Percentiles rank a stretch among this genome's conserved stretches.
phyloP scores from a whole-genome alignment of 2,113 vertebrate genomes.

The Megatriorchis doriae region DNA sequence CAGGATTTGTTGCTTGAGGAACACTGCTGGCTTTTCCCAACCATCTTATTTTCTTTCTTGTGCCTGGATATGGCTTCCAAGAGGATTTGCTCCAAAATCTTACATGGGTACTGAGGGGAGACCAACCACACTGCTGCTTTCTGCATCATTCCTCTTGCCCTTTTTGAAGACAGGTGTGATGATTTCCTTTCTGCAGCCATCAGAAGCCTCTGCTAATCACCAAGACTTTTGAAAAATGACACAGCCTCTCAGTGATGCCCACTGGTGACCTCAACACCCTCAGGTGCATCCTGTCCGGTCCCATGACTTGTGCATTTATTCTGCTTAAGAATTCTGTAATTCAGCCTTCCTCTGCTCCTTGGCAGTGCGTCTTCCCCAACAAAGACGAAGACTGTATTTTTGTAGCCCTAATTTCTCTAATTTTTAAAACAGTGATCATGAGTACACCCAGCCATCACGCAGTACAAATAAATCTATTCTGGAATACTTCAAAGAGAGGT shows the following conservation, averaged over 20 bases:
- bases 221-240: neutral
- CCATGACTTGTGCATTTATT: neutral
- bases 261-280: neutral
- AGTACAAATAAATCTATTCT: neutral
- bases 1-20: neutral
- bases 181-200: neutral
- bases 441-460: neutral
- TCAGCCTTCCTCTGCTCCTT: neutral
- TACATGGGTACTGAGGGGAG: neutral
- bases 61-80: neutral
- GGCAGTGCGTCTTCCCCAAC: neutral
- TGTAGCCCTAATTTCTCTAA: neutral
- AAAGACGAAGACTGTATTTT: neutral
- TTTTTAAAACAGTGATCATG: neutral
- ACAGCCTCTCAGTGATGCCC: neutral
- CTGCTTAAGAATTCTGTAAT: neutral
- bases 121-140: neutral
- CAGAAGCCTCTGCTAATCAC: neutral
- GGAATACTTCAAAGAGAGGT: neutral
- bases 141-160: neutral
- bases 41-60: neutral
- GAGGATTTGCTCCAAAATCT: neutral
- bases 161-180: neutral
- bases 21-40: neutral
- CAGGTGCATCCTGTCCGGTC: rapidly evolving